phyloP scores from a whole-genome alignment of 2,888 invertebrate species.

The Sinohyriopsis cumingii region DNA sequence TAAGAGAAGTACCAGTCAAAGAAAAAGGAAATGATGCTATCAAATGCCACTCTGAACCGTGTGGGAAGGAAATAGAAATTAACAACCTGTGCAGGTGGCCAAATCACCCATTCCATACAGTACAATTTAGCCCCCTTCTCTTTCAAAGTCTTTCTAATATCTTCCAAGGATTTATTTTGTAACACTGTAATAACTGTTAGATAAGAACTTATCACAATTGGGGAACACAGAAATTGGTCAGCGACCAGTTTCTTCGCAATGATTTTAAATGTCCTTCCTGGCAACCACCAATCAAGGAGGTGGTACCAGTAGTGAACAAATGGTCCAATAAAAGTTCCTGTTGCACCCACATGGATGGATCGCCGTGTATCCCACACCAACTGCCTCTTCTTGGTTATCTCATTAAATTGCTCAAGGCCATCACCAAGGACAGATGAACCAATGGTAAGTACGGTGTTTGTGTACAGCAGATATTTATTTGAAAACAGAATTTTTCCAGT shows the following conservation, averaged over 20 bases:
- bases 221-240: conserved; percentile 90
- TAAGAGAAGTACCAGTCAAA: conserved; percentile 68
- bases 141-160: conserved; percentile 38
- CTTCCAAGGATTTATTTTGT: conserved; percentile 30
- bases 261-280: conserved; percentile 78
- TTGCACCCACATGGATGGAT: conserved; percentile 83
- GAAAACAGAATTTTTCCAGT: conserved; percentile 42
- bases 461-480: conserved; percentile 70
- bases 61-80: conserved; percentile 91
- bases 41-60: conserved; percentile 86
- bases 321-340: conserved; percentile 84
- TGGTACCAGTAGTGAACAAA: conserved; percentile 91
- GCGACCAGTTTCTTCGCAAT: conserved; percentile 82
- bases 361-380: conserved; percentile 73
- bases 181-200: conserved; percentile 30
- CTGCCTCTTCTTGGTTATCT: conserved; percentile 70
- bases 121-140: conserved; percentile 85
- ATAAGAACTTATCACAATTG: conserved; percentile 78
- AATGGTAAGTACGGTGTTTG: conserved; percentile 86
- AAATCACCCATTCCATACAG: conserved; percentile 90
- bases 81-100: conserved; percentile 94
- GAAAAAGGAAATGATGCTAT: conserved; percentile 61
- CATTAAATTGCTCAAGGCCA: conserved; percentile 85
- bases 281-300: conserved; percentile 81
- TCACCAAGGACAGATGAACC: conserved; percentile 86